Conservation (phyloP, 2,888 invertebrate species). For the Anaspis maculata region DNA sequence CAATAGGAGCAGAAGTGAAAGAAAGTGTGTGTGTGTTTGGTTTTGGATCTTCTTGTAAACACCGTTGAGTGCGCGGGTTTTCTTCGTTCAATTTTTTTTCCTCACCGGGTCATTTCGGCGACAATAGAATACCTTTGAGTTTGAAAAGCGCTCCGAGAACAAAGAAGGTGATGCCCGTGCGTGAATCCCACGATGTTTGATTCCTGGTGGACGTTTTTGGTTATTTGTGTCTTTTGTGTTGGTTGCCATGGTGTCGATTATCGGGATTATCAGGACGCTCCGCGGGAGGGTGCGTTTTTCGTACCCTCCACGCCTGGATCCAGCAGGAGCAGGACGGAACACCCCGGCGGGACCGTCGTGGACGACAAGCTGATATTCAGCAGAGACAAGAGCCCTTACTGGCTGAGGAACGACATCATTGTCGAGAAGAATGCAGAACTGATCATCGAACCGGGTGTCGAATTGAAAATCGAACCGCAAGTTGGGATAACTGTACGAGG, state of each 20-base stretch:
- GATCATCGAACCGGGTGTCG: slow-evolving; percentile 83
- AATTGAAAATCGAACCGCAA: slow-evolving; percentile 82
- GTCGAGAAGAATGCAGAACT: slow-evolving; percentile 72
- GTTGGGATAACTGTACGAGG: slow-evolving; percentile 91
- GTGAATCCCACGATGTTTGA: slow-evolving; percentile 15
- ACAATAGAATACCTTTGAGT: background rate
- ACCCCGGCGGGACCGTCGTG: slow-evolving; percentile 53
- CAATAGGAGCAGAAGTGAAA: too few species aligned
- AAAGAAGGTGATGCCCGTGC: slow-evolving; percentile 7
- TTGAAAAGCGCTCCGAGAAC: too few species aligned
- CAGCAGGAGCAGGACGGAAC: slow-evolving; percentile 42
- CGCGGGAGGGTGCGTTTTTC: background rate
- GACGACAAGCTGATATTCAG: slow-evolving; percentile 50
- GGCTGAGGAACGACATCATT: slow-evolving; percentile 70
- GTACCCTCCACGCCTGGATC: slow-evolving; percentile 6
- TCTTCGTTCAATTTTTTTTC: background rate
- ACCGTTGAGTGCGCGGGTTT: background rate
- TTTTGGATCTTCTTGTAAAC: background rate
- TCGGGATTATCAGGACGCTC: background rate
- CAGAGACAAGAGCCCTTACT: slow-evolving; percentile 61
- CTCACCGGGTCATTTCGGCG: background rate
- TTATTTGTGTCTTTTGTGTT: slow-evolving; percentile 12
- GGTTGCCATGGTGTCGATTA: slow-evolving; percentile 5
- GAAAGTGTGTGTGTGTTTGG: background rate
- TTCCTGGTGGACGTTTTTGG: slow-evolving; percentile 18